Conservation (phyloP, 2,113 vertebrate genomes). For the Arvicanthis niloticus region DNA sequence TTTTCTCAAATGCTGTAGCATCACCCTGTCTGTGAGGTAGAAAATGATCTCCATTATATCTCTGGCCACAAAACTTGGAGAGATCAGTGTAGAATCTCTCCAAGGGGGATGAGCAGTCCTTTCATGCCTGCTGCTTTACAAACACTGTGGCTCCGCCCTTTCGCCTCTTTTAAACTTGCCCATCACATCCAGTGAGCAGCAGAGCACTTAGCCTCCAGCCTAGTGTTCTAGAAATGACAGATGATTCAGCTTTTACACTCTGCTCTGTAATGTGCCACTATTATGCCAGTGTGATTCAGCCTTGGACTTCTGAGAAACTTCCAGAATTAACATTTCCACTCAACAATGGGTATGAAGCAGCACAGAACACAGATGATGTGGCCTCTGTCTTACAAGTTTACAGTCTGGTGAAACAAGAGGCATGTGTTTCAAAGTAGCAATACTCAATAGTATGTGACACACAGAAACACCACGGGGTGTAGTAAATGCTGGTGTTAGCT, state of each 20-base stretch:
- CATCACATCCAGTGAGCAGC: not conserved
- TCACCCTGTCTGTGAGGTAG: not conserved
- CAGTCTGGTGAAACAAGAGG: not conserved
- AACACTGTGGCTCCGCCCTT: not conserved
- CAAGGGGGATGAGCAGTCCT: not conserved
- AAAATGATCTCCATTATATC: not conserved
- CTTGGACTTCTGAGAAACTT: not conserved
- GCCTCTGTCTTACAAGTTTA: not conserved
- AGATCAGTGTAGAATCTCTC: not conserved
- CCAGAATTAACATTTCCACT: not conserved
- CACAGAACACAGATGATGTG: not conserved
- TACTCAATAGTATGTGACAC: not conserved
- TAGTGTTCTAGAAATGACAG: constrained; percentile 19
- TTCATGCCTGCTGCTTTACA: not conserved
- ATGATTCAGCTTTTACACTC: constrained; percentile 14
- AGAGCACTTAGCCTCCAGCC: constrained; percentile 11
- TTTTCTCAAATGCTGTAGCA: not conserved
- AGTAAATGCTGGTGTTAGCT: not conserved
- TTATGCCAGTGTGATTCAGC: not conserved
- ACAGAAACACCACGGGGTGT: no score
- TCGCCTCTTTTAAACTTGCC: not conserved
- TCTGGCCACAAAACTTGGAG: not conserved
- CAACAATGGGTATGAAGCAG: not conserved
- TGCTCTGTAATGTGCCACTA: not conserved
- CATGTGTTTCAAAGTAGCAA: not conserved